These are phyloP conservation scores for Xenopus petersii DNA, from an alignment of 2,797 vertebrate genomes.

Conservation along the genomic window DNA sequence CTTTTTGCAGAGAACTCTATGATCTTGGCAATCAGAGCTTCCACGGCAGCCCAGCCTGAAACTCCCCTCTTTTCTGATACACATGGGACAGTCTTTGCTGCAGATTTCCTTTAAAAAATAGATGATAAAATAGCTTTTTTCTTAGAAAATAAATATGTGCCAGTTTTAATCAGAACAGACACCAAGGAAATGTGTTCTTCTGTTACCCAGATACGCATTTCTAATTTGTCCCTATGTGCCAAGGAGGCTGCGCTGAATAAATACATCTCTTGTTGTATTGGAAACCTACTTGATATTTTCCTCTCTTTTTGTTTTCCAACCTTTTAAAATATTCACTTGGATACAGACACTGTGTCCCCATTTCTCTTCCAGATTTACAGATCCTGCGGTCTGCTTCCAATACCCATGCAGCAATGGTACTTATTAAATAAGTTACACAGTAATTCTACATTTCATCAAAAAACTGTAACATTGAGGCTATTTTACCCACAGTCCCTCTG, in stretches of 20 bases:
- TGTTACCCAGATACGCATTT: slow-evolving; percentile 7
- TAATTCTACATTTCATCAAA: too few relatives aligned
- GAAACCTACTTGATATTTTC: neutral
- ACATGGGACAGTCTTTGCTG: neutral
- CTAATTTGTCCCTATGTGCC: slow-evolving; percentile 2
- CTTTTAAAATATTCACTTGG: slow-evolving; percentile 1
- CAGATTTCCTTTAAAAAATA: neutral
- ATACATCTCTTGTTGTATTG: neutral
- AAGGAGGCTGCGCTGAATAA: slow-evolving; percentile 3
- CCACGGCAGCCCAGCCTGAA: too few relatives aligned
- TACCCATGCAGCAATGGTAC: too few relatives aligned
- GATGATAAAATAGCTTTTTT: neutral
- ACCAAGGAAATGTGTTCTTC: slow-evolving; percentile 6
- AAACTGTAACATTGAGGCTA: too few relatives aligned
- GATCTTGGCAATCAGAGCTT: too few relatives aligned
- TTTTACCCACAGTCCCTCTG: too few relatives aligned
- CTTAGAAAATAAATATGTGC: slow-evolving; percentile 1
- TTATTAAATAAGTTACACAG: too few relatives aligned
- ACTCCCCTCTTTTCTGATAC: too few relatives aligned
- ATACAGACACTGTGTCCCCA: neutral
- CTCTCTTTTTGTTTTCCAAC: neutral
- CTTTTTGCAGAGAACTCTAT: too few relatives aligned
- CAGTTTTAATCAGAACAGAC: slow-evolving; percentile 17
- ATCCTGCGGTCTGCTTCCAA: too few relatives aligned
- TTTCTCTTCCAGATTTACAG: too few relatives aligned